phyloP scores from a whole-genome alignment of 1,140 invertebrate species.

The Pomacea maculata region DNA sequence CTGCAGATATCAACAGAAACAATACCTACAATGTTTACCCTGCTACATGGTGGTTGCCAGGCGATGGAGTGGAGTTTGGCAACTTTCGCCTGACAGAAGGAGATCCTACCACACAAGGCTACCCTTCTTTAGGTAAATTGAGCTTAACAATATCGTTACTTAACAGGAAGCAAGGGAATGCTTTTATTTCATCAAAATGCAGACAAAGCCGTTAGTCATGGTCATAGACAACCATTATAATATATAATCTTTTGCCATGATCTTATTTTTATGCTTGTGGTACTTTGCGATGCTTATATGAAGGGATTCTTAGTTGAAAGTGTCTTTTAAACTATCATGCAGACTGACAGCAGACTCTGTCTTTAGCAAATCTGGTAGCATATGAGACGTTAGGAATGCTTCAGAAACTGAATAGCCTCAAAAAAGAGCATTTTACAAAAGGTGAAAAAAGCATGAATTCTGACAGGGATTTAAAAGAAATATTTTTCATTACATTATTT shows the following conservation, averaged over 20 bases:
- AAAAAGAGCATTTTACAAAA: no score
- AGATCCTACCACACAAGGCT: constrained; percentile 65
- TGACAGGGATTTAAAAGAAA: no score
- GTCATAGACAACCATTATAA: background rate
- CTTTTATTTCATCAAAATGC: no score
- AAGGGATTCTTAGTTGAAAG: no score
- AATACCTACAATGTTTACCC: constrained; percentile 60
- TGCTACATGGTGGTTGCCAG: constrained; percentile 66
- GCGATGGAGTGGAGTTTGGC: constrained; percentile 63
- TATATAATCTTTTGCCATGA: background rate
- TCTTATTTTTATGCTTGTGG: background rate
- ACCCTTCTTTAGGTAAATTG: constrained; percentile 56
- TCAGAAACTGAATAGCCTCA: no score
- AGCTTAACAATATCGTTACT: background rate
- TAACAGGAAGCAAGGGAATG: no score
- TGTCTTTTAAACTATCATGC: background rate
- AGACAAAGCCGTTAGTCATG: background rate
- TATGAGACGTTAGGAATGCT: no score
- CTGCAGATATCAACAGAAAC: constrained; percentile 61
- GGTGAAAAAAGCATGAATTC: no score
- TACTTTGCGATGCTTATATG: background rate
- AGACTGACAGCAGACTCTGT: background rate
- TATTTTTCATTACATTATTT: no score
- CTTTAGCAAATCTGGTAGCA: no score
- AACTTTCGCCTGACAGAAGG: constrained; percentile 56